Percentiles rank a stretch among this genome's conserved stretches.
Evolutionary conservation across 2,113 vertebrate genomes (phyloP).

Genomic region (Brienomyrus longianalis): DNA sequence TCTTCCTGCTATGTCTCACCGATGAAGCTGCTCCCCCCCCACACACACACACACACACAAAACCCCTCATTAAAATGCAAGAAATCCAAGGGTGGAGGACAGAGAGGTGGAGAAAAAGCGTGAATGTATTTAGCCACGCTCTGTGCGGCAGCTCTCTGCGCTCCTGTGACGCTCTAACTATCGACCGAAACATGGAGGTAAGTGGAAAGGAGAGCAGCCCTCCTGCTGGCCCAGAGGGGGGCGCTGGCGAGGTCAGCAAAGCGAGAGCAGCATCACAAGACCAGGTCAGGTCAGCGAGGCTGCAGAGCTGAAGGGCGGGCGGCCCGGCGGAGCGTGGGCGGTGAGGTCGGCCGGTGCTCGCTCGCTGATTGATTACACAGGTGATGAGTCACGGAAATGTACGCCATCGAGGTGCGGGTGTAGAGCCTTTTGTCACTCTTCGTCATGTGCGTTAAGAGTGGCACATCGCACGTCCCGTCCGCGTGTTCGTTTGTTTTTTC

Average conservation of each 20-base stretch:
- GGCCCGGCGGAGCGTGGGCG: not conserved
- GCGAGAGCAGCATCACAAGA: not conserved
- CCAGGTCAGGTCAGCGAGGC: not conserved
- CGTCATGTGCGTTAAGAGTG: not conserved
- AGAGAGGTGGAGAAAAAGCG: not conserved
- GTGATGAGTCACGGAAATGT: not conserved
- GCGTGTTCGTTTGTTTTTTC: not conserved
- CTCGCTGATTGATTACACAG: not conserved
- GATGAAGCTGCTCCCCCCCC: not conserved
- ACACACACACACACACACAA: not conserved
- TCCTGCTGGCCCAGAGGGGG: not conserved
- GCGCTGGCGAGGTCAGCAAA: not conserved
- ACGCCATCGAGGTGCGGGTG: not conserved
- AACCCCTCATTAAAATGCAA: constrained; percentile 26
- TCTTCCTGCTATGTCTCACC: constrained; percentile 19
- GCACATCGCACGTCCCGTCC: not conserved
- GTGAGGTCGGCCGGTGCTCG: not conserved
- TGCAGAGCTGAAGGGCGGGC: not conserved
- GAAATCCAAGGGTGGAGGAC: constrained; percentile 19
- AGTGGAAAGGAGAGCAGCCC: not conserved
- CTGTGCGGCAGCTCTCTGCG: not conserved
- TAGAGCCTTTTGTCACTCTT: not conserved
- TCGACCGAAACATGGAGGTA: not conserved
- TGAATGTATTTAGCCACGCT: not conserved
- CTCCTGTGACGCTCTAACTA: not conserved